Conservation (phyloP, 2,113 vertebrate genomes). For the Albula glossodonta region DNA sequence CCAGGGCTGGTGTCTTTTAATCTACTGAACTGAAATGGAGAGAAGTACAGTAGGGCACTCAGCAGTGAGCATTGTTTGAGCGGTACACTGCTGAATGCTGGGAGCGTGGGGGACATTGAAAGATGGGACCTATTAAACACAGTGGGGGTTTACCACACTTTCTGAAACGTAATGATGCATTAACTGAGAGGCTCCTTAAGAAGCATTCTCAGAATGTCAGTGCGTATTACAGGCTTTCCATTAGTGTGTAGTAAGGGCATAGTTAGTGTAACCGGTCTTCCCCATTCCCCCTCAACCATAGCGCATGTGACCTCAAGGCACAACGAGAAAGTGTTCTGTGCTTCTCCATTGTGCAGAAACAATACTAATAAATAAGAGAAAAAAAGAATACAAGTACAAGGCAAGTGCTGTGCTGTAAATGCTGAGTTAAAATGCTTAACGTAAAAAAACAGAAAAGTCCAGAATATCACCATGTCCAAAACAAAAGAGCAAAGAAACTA, state of each 20-base stretch:
- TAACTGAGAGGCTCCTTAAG: constrained; percentile 25
- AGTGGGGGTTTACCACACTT: constrained; percentile 53
- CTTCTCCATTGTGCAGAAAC: neutral
- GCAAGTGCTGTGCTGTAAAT: neutral
- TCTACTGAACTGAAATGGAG: neutral
- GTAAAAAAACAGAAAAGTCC: neutral
- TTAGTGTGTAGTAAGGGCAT: constrained; percentile 1
- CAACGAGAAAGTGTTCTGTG: constrained; percentile 36
- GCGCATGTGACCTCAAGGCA: constrained; percentile 50
- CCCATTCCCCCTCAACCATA: constrained; percentile 2
- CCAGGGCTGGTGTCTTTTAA: neutral
- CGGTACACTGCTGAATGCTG: constrained; percentile 1
- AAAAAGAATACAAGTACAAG: neutral
- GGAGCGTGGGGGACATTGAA: constrained; percentile 54
- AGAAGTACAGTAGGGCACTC: neutral
- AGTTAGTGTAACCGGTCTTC: constrained; percentile 13
- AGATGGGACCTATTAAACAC: constrained; percentile 60
- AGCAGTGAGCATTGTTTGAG: constrained; percentile 1
- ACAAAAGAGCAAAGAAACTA: neutral
- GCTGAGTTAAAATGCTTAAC: neutral
- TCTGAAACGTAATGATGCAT: constrained; percentile 61
- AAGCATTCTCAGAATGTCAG: constrained; percentile 8
- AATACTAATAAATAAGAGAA: neutral
- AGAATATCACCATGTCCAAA: neutral
- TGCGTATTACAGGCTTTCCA: constrained; percentile 8